Evolutionary conservation across 2,797 vertebrate species (phyloP), one percentile per base, ranked within the genome.

Genomic region (Hoplostethus mediterraneus): DNA sequence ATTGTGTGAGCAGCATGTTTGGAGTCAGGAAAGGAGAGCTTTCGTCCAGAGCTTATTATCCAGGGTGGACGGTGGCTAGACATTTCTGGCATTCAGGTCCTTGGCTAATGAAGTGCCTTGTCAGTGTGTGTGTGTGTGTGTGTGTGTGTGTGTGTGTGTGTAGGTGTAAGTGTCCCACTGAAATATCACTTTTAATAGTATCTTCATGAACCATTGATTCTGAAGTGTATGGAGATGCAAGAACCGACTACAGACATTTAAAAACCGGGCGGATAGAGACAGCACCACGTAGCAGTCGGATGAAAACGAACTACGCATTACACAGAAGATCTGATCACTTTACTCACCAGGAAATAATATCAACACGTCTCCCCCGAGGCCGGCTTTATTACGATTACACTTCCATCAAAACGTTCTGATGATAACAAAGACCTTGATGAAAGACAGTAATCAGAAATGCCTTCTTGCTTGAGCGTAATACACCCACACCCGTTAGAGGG

Each of bases 81-180:
- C 56, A 71, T 83, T 82, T 84, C 72, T 87, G 78, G 67, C 80
- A 85, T 86, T 80, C 80, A 83, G 73, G 71, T 73, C 49, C 71
- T 69, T n/a, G 42, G 66, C 67, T 92, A 90, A 90, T 84, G 83
- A 85, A 87, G 80, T 78, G 81, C 59, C 75, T 72, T 86, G 85
- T 82, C 83, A 77, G 54, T 14, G 51, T 68, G 61, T 60, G 5
- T 49, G 40, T 10, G n/a, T 59, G 59, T 68, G 61, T 60, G 5
- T 49, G 40, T 10, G n/a, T 59, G 59, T 63, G 30, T 55, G 53
- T 54, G 25, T 30, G 45, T 52, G 45, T 25, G 38, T 33, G 33
- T 33, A 40, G 40, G 40, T 44, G 40, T 12, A 44, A 12, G n/a
- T 54, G 52, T 30, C 64, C 71, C 57, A 54, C 16, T 21, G 57